A percentile compares a stretch with the other conserved stretches of the same genome.
Conservation (phyloP, 2,797 vertebrate genomes). For the Pteropus rufus region DNA sequence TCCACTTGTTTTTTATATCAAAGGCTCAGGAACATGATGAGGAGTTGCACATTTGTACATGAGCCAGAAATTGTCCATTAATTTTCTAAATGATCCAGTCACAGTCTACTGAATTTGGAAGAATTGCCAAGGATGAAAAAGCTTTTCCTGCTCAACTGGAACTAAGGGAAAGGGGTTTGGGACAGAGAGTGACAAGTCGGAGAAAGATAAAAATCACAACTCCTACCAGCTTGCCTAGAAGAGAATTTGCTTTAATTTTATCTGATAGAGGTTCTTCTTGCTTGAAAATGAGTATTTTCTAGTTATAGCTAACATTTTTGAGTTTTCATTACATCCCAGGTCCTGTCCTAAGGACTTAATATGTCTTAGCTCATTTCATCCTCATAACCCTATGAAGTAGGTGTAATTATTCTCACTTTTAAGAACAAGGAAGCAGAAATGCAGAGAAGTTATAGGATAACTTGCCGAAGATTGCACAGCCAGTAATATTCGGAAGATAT, state of each 20-base stretch:
- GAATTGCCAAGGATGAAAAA: conserved; percentile 56
- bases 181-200: conserved; percentile 43
- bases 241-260: conserved; percentile 29
- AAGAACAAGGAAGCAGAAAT: neutral
- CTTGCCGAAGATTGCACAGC: neutral
- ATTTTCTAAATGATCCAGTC: conserved; percentile 65
- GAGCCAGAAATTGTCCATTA: conserved; percentile 66
- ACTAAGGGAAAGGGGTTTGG: conserved; percentile 44
- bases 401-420: neutral
- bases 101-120: conserved; percentile 60
- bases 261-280: neutral
- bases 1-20: conserved; percentile 40
- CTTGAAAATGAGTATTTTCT: neutral
- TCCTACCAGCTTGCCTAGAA: conserved; percentile 35
- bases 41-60: conserved; percentile 44
- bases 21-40: conserved; percentile 39
- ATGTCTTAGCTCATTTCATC: neutral
- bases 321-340: neutral
- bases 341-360: neutral
- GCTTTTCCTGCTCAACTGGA: conserved; percentile 59
- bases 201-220: conserved; percentile 43
- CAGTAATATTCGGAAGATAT: neutral
- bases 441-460: neutral
- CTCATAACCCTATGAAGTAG: neutral
- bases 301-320: neutral